These are phyloP conservation scores for Coelopa frigida DNA, from an alignment of 1,140 invertebrate species.

Conservation along the genomic window DNA sequence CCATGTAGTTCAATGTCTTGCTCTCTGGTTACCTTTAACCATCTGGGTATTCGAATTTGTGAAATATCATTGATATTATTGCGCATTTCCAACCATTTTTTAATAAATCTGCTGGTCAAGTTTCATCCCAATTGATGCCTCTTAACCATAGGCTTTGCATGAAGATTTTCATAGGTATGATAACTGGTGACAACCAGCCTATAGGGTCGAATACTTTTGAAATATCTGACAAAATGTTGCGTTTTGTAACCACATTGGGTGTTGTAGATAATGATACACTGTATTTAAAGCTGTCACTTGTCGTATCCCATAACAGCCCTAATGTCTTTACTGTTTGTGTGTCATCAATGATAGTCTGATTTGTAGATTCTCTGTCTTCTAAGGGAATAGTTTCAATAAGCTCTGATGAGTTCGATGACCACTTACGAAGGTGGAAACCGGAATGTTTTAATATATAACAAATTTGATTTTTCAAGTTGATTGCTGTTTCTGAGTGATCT, in stretches of 20 bases:
- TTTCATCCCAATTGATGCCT: conserved; percentile 38
- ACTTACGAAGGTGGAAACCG: conserved; percentile 27
- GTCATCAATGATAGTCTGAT: background rate
- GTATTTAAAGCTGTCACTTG: background rate
- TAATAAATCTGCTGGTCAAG: too few relatives aligned
- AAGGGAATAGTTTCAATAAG: conserved; percentile 8
- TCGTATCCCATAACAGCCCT: conserved; percentile 5
- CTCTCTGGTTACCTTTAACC: too few relatives aligned
- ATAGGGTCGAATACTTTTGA: conserved; percentile 35
- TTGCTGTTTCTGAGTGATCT: background rate
- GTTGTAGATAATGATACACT: background rate
- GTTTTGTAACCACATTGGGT: conserved; percentile 29
- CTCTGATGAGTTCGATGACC: conserved; percentile 17
- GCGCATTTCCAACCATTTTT: too few relatives aligned
- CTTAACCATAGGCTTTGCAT: conserved; percentile 41
- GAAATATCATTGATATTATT: too few relatives aligned
- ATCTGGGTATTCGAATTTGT: too few relatives aligned
- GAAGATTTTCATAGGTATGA: conserved; percentile 36
- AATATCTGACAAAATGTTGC: conserved; percentile 35
- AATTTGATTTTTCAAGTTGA: background rate
- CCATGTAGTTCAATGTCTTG: too few relatives aligned
- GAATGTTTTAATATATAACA: conserved; percentile 12
- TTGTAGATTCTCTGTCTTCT: background rate
- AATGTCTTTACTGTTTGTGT: conserved; percentile 2
- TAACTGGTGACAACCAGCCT: conserved; percentile 36